Evolutionary conservation across 1,140 invertebrate genomes (phyloP), one percentile per base, ranked within the genome.

Genomic region (Pteromalus puparum): DNA sequence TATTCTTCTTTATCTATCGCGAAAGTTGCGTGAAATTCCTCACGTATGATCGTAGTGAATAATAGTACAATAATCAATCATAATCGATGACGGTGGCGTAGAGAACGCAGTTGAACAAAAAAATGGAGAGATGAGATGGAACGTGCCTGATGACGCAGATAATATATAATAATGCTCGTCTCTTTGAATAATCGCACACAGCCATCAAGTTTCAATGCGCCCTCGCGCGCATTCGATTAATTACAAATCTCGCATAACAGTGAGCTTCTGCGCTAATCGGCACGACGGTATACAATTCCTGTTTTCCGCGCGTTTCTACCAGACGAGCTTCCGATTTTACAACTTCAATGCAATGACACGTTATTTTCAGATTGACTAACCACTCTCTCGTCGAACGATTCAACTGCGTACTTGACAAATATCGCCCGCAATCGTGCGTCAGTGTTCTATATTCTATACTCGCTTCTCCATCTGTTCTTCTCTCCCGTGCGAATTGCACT

Each of bases 111-210:
- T 42, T 3, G 9, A 21, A 74, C 75, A 65, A 73, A 76, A 34
- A 42, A 42, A 42, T 78, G 67, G 24, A 34, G 9, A 28, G 81
- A 83, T 82, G 85, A 85, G 86, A 87, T 83, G 86, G 86, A 87
- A 86, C 53, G 15, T 61, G 6, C 18, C 53, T 21, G 53, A 61
- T n/a, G 4, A n/a, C 18, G 18, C 6, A 2, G 53, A 18, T 21
- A 6, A 21, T 61, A 4, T 34, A 61, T 18, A n/a, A 5, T 61
- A 10, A 18, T 86, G 87, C 89, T 90, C 89, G 87, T 90, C 89
- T 86, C 53, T 24, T 77, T 90, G 3, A 34, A 34, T 34, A 34
- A 93, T 90, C 90, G 90, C 91, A 91, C 91, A 92, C 91, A 93
- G 92, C 91, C 92, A 93, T 5, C 30, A 34, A 5, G 30, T 34